These are phyloP conservation scores for Tenthredo notha DNA, from an alignment of 2,888 invertebrate species.

Conservation along the genomic window DNA sequence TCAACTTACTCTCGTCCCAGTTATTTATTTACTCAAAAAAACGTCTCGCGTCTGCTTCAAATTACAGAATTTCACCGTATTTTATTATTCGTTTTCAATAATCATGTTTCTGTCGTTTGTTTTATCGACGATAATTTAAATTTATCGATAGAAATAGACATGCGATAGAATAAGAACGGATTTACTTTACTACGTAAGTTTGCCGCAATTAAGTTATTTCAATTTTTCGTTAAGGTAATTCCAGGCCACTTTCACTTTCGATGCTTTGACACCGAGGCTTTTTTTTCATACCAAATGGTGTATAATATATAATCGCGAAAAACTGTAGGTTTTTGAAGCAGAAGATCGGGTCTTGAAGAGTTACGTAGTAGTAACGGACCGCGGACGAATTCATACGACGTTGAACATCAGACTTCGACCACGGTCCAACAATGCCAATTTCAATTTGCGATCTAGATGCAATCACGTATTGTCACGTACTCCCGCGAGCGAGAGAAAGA, in stretches of 20 bases:
- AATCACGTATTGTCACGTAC: constrained; percentile 56
- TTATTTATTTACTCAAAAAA: background rate
- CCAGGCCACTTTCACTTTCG: constrained; percentile 1
- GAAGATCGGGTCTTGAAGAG: constrained; percentile 43
- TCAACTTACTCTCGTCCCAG: constrained; percentile 21
- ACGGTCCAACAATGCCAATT: constrained; percentile 60
- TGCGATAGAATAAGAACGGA: background rate
- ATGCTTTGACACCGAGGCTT: background rate
- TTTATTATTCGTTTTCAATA: background rate
- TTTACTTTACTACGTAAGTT: background rate
- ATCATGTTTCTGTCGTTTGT: background rate
- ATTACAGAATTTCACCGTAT: background rate
- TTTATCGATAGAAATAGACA: background rate
- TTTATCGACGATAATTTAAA: background rate
- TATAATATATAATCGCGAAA: background rate
- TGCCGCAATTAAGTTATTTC: background rate
- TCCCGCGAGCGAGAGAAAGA: constrained; percentile 50
- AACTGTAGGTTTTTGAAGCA: constrained; percentile 53
- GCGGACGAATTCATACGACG: constrained; percentile 69
- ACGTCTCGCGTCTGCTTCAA: constrained; percentile 3
- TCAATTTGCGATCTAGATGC: constrained; percentile 65
- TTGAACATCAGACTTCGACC: constrained; percentile 66
- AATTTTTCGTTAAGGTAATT: background rate
- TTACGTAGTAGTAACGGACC: constrained; percentile 61
- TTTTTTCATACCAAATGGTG: background rate